Base-by-base conservation (phyloP, 1,140 invertebrate species). In the Bacillus rossius region DNA sequence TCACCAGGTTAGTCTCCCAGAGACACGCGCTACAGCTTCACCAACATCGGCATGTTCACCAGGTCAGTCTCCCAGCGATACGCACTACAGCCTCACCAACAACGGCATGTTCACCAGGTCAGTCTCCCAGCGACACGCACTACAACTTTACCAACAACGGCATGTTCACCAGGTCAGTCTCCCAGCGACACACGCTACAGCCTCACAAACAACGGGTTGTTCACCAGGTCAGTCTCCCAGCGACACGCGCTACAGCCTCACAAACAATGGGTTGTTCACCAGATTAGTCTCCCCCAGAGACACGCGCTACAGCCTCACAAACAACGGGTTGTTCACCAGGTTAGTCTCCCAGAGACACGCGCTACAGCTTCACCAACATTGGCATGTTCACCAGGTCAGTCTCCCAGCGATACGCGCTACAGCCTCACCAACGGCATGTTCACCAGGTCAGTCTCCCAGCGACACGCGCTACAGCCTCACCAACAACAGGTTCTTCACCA, bases 341-440 rank as follows among this genome's bases (percentile, higher is more conserved):
- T 40, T 40, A 79, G 81, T 66, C 42, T 45, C 10, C 13, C 8
- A 13, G 8, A 45, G 17, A 13, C 1, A 20, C 17, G 19, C 17
- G 8, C 8, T 20, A 45, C 8, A 2, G 8, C 8, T 8, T 22
- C 1, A 14, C 1, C 10, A 10, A 19, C 16, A n/a, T 1, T 14
- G 41, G 16, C 8, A 17, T 8, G 0, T 42, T 17, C 20, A 3
- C 16, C 4, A 8, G 4, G 16, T 14, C 19, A 22, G 7, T 17
- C 17, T 17, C 19, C 2, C 23, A 13, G 10, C 8, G 10, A 45
- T 3, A 14, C 0, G 8, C 13, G 19, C 23, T 45, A 45, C 10
- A 45, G 2, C 10, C 13, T 13, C 10, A 20, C 10, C 13, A 45
- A 8, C 10, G 10, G 23, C 8, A 45, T 20, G 13, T 17, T 8